phyloP scores from a whole-genome alignment of 2,797 vertebrate genomes.

The Premnoplex brunnescens region DNA sequence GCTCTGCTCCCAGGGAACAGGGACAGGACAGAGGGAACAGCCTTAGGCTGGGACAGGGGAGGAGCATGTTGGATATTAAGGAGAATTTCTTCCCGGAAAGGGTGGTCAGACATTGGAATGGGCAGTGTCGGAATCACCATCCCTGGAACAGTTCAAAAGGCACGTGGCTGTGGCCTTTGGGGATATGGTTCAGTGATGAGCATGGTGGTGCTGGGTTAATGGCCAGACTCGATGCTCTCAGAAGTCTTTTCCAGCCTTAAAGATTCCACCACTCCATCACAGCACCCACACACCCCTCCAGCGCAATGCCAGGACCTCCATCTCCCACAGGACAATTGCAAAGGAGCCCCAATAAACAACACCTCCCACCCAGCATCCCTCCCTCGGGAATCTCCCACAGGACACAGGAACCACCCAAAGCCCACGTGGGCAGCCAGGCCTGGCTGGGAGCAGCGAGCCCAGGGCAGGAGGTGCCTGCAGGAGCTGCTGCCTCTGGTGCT shows the following conservation, averaged over 20 bases:
- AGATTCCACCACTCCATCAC: fast-evolving
- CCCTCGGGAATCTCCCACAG: neutral
- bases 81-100: neutral
- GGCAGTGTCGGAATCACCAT: neutral
- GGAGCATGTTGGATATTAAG: neutral
- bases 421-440: fast-evolving
- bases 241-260: neutral
- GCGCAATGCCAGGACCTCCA: fast-evolving
- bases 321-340: fast-evolving
- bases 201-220: neutral
- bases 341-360: neutral
- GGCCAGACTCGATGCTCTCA: fast-evolving
- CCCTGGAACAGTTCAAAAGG: neutral
- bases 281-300: neutral
- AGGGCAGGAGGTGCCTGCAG: neutral
- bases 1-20: neutral
- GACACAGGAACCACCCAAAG: fast-evolving
- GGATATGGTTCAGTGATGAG: fast-evolving
- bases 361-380: neutral
- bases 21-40: neutral
- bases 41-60: neutral
- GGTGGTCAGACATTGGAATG: fast-evolving
- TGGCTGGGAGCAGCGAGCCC: fast-evolving
- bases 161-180: neutral
- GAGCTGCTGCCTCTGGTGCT: neutral